A percentile compares a stretch with the other conserved stretches of the same genome.
Conservation (phyloP, 2,888 invertebrate genomes). For the Oligia fasciuncula region DNA sequence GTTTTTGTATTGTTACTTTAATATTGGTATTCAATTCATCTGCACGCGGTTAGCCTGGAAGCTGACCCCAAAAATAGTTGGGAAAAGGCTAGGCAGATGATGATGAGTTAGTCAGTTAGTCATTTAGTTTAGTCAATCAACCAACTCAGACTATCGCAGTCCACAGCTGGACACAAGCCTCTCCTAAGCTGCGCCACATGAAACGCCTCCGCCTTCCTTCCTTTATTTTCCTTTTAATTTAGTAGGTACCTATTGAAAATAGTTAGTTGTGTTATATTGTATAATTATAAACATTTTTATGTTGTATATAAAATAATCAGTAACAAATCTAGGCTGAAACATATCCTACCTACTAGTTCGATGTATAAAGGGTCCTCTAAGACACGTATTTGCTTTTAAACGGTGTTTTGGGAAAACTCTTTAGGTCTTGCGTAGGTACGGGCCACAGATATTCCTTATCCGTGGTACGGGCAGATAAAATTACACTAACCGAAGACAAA, state of each 20-base stretch:
- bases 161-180: too few relatives aligned
- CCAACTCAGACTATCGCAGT: too few relatives aligned
- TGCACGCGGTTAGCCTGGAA: background rate
- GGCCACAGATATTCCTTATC: too few relatives aligned
- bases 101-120: background rate
- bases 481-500: background rate
- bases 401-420: slow-evolving; percentile 3
- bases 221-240: background rate
- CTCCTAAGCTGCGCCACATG: too few relatives aligned
- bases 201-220: too few relatives aligned
- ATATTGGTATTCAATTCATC: background rate
- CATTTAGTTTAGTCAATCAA: background rate
- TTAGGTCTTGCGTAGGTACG: background rate
- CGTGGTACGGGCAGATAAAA: background rate
- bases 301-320: background rate
- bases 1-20: background rate
- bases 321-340: background rate
- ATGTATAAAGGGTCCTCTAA: background rate
- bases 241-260: background rate
- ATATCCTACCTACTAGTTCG: background rate
- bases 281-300: too few relatives aligned
- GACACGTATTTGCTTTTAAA: background rate
- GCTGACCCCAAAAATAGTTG: background rate
- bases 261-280: background rate
- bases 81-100: background rate